Evolutionary conservation across 2,888 invertebrate species (phyloP).

Genomic region (Tholera decimalis): DNA sequence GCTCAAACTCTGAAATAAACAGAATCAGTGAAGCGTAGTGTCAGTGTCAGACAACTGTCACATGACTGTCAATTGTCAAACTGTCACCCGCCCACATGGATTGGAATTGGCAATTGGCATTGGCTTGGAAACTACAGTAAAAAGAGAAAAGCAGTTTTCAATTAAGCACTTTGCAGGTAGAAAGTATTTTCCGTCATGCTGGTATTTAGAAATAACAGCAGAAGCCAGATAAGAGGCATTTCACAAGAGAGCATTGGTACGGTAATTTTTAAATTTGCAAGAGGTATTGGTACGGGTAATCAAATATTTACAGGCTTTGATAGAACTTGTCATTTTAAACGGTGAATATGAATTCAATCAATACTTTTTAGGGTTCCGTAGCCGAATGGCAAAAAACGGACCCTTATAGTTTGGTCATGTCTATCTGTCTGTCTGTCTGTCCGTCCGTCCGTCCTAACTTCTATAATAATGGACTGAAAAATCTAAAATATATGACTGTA

Average conservation of each 20-base stretch:
- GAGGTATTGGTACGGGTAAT: too few species aligned
- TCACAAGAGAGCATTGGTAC: background rate
- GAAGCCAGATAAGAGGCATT: background rate
- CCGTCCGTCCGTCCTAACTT: too few species aligned
- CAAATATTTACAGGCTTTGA: too few species aligned
- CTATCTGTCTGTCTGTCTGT: too few species aligned
- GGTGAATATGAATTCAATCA: too few species aligned
- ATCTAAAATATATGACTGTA: too few species aligned
- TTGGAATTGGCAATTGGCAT: too few species aligned
- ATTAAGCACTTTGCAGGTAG: constrained; percentile 14
- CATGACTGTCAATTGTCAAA: constrained; percentile 20
- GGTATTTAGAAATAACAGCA: background rate
- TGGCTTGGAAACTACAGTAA: constrained; percentile 6
- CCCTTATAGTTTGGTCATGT: too few species aligned
- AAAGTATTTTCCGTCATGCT: constrained; percentile 17
- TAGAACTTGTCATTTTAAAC: too few species aligned
- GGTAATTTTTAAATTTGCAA: background rate
- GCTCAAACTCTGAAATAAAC: constrained; percentile 8
- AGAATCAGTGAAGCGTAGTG: background rate
- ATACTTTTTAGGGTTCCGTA: too few species aligned
- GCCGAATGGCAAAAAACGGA: too few species aligned
- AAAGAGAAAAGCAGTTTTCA: constrained; percentile 48
- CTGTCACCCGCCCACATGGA: constrained; percentile 39
- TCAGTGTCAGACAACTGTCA: constrained; percentile 20
- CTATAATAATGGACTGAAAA: too few species aligned